phyloP scores from a whole-genome alignment of 2,797 vertebrate genomes.

The Buphagus erythrorhynchus region DNA sequence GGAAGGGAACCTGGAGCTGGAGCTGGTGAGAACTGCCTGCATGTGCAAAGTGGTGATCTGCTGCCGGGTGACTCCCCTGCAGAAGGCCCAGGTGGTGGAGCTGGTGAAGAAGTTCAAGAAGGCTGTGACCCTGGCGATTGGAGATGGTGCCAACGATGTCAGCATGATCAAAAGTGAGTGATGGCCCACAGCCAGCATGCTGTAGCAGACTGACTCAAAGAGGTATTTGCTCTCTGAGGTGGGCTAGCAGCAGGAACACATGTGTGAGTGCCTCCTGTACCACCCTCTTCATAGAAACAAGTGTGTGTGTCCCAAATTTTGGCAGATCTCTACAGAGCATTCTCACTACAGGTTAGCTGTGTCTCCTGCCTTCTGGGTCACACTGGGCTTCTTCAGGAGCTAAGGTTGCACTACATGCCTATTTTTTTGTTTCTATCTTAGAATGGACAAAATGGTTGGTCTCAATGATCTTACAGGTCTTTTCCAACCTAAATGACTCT shows the following conservation, averaged over 20 bases:
- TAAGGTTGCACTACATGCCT: not conserved
- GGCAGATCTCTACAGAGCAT: not conserved
- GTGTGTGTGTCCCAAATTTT: not conserved
- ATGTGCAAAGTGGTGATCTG: conserved; percentile 94
- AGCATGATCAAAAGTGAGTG: conserved; percentile 95
- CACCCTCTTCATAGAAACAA: not conserved
- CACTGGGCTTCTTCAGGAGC: too few relatives aligned
- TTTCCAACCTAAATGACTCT: not conserved
- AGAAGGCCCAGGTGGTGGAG: conserved; percentile 94
- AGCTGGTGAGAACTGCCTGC: conserved; percentile 87
- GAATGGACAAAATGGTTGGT: not conserved
- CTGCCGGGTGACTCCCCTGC: conserved; percentile 93
- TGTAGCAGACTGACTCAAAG: not conserved
- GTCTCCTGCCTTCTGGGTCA: not conserved
- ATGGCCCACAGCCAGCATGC: fast-evolving
- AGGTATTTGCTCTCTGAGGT: not conserved
- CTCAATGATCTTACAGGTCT: not conserved
- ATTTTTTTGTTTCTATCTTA: not conserved
- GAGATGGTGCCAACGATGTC: conserved; percentile 93
- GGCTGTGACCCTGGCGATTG: conserved; percentile 90
- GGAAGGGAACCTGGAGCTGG: conserved; percentile 84
- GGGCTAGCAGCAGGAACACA: not conserved
- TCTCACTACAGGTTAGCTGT: not conserved
- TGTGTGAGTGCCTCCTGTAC: not conserved
- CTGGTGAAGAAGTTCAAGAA: conserved; percentile 93